Evolutionary conservation across 2,797 vertebrate genomes (phyloP).

Genomic region (Danio kyathit): DNA sequence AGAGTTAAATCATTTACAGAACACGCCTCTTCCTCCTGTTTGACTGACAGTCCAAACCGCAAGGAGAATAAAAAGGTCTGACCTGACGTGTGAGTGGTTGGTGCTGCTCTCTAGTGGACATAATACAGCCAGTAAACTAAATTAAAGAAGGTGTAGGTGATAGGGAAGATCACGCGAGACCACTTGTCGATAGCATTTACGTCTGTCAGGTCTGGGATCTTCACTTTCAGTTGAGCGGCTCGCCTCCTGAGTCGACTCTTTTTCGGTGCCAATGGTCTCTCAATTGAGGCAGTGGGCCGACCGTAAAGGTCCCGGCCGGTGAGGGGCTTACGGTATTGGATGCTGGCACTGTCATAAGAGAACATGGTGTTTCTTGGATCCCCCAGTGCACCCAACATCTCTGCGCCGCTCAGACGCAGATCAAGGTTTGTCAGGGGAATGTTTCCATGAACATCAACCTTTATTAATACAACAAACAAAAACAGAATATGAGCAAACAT

Average conservation of each 20-base stretch:
- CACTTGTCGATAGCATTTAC: constrained; percentile 97
- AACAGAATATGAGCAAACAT: neutral
- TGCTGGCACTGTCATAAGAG: constrained; percentile 87
- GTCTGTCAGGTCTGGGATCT: constrained; percentile 94
- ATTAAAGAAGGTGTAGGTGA: constrained; percentile 94
- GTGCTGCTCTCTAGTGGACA: constrained; percentile 83
- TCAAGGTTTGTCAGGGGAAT: constrained; percentile 89
- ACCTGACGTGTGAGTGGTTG: constrained; percentile 49
- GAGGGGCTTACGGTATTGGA: constrained; percentile 89
- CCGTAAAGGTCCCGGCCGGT: constrained; percentile 86
- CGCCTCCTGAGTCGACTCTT: constrained; percentile 87
- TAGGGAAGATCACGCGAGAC: constrained; percentile 94
- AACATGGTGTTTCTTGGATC: constrained; percentile 84
- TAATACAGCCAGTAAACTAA: constrained; percentile 97
- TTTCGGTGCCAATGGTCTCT: constrained; percentile 83
- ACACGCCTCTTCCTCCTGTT: constrained; percentile 56
- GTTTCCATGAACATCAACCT: constrained; percentile 91
- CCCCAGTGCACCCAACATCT: constrained; percentile 77
- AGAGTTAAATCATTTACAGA: constrained; percentile 70
- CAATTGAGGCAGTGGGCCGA: constrained; percentile 75
- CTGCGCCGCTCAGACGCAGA: constrained; percentile 79
- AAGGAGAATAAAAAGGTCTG: constrained; percentile 64
- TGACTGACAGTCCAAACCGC: constrained; percentile 66
- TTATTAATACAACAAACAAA: constrained; percentile 22
- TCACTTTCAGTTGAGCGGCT: constrained; percentile 93